phyloP scores from a whole-genome alignment of 2,797 vertebrate species.

The Hypotaenidia philippensis region DNA sequence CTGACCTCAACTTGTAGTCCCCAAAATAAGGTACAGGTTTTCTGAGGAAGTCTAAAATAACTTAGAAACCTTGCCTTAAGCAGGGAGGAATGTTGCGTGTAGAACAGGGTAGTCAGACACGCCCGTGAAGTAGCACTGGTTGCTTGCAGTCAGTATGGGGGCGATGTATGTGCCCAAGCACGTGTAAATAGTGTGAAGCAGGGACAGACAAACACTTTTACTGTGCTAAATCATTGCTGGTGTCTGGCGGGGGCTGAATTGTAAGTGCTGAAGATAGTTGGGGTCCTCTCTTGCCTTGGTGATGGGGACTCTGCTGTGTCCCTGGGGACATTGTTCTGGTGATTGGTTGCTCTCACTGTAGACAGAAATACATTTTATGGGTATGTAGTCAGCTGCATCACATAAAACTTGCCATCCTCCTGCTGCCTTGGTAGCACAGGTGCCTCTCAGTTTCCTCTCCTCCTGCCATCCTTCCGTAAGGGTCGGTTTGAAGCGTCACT shows the following conservation, averaged over 20 bases:
- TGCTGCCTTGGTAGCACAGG: background rate
- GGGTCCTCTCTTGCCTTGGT: background rate
- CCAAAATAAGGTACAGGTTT: background rate
- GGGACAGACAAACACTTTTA: background rate
- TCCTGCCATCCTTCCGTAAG: background rate
- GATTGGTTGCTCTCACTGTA: background rate
- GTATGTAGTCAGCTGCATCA: background rate
- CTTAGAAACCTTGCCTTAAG: background rate
- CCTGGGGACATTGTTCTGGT: background rate
- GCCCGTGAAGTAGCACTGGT: background rate
- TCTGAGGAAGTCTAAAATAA: background rate
- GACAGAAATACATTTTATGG: background rate
- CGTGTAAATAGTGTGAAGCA: background rate
- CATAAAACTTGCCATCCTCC: background rate
- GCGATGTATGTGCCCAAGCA: background rate
- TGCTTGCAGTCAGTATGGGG: background rate
- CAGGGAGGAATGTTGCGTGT: background rate
- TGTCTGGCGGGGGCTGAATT: background rate
- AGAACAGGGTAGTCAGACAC: background rate
- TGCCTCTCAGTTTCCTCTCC: background rate
- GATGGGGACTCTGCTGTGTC: fast-evolving
- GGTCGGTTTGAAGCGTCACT: background rate
- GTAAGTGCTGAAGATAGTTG: background rate
- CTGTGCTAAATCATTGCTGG: background rate
- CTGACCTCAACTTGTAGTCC: background rate